phyloP scores from a whole-genome alignment of 2,113 vertebrate genomes.

The Maccullochella peelii region DNA sequence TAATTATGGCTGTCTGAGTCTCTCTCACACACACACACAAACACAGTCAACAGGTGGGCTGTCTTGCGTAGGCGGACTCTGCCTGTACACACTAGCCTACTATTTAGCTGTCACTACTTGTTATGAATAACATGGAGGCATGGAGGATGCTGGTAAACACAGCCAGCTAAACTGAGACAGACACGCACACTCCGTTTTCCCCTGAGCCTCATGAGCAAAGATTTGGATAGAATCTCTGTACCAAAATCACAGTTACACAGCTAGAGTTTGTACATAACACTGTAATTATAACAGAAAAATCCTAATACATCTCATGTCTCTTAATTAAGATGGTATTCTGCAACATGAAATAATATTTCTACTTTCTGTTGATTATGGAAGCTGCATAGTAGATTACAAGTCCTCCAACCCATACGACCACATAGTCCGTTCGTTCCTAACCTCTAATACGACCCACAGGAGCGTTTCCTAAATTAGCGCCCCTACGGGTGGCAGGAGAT shows the following conservation, averaged over 20 bases:
- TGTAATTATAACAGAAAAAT: not conserved
- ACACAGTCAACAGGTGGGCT: slow-evolving; percentile 63
- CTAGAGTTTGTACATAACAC: too few species aligned
- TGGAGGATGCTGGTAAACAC: slow-evolving; percentile 49
- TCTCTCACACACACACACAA: slow-evolving; percentile 21
- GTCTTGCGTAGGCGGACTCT: slow-evolving; percentile 40
- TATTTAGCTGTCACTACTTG: slow-evolving; percentile 67
- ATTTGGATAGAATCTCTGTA: not conserved
- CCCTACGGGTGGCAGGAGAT: too few species aligned
- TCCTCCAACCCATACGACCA: too few species aligned
- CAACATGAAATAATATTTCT: not conserved
- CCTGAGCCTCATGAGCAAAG: not conserved
- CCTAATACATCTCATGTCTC: not conserved
- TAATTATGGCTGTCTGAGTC: slow-evolving; percentile 72
- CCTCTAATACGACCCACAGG: too few species aligned
- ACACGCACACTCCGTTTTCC: not conserved
- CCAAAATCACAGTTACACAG: not conserved
- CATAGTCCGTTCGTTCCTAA: too few species aligned
- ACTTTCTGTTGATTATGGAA: not conserved
- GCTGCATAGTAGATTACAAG: not conserved
- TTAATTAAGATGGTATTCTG: not conserved
- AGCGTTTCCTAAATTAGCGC: too few species aligned
- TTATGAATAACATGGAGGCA: slow-evolving; percentile 43
- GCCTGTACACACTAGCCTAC: slow-evolving; percentile 47
- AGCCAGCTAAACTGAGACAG: not conserved